phyloP scores from a whole-genome alignment of 2,113 vertebrate species.

The Loxodonta africana region DNA sequence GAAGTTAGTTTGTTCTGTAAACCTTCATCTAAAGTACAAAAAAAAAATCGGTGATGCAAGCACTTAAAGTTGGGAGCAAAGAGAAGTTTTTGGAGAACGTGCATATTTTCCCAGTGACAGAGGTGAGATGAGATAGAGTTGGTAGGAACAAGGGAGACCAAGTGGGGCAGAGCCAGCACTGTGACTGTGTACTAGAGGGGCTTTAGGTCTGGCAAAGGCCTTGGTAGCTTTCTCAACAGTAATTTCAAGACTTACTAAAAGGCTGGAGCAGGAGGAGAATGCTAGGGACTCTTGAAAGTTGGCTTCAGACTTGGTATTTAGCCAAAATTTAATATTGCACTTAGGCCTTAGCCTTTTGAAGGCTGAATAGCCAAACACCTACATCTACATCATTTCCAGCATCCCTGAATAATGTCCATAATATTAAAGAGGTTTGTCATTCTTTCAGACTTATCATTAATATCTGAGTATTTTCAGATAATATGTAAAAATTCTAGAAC shows the following conservation, averaged over 20 bases:
- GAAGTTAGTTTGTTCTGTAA: too few relatives aligned
- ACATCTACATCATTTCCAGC: constrained; percentile 22
- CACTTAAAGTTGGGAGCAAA: constrained; percentile 1
- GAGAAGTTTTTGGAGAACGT: neutral
- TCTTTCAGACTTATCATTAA: constrained; percentile 46
- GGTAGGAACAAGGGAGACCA: neutral
- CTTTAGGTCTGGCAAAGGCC: neutral
- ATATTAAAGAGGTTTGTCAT: neutral
- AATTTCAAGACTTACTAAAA: constrained; percentile 63
- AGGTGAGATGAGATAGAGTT: neutral
- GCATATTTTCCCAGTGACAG: neutral
- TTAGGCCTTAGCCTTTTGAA: constrained; percentile 35
- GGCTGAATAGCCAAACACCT: neutral
- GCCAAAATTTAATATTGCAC: constrained; percentile 11
- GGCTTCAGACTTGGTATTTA: constrained; percentile 28
- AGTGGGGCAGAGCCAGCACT: neutral
- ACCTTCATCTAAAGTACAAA: too few relatives aligned
- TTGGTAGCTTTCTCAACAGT: neutral
- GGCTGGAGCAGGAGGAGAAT: neutral
- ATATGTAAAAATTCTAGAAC: constrained; percentile 35
- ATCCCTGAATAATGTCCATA: neutral
- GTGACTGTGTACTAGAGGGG: neutral
- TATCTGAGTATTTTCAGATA: constrained; percentile 45
- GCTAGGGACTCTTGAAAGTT: neutral
- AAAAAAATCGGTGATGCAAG: neutral